Base-by-base conservation (phyloP, 2,113 vertebrate species). In the Penelope pileata region DNA sequence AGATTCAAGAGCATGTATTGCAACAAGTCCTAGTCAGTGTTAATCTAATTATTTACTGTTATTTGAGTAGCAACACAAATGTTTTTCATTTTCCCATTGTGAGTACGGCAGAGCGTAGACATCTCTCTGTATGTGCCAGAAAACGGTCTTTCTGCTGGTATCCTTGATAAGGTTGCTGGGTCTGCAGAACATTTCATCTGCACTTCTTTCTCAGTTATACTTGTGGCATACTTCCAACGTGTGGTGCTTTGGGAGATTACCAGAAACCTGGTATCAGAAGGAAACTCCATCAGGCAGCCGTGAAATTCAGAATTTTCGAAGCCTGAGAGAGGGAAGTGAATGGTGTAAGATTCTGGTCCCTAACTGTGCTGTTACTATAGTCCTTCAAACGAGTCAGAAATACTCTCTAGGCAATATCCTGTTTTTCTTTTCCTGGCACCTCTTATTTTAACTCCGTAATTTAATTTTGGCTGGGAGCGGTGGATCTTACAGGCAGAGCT, bases 241-340 rank as follows among this genome's bases (percentile, higher is more conserved):
- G 26, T 90, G 73, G 47, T 91, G 69, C 74, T 81, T 90, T 81
- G 72, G 76, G 90, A 83, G 47, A 72, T 86, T 84, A 94, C 85
- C 38, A 60, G 60, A 91, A 90, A 45, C 48, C 70, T 86, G 68
- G 40, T 83, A 77, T 90, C 11, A 8, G 74, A 81, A 68, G 83
- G 88, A 91, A 93, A 94, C 86, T 86, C 72, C 72, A 86, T 80
- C 60, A 48, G 38, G 53, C n/a, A 86, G 68, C 76, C 2, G 4
- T 88, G 93, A 96, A 95, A 91, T 93, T 86, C 22, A 38, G 76
- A 83, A 58, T 90, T 95, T 88, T 95, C 56, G 69, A 36, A 91
- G 68, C 60, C 47, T 70, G 50, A 36, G 72, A 90, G 68, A 58
- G 19, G 16, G 68, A 88, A 78, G 3, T 59, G 42, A 67, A 43